Evolutionary conservation across 2,888 invertebrate species (phyloP), one percentile per base, ranked within the genome.

Genomic region (Melinopterus prodromus): DNA sequence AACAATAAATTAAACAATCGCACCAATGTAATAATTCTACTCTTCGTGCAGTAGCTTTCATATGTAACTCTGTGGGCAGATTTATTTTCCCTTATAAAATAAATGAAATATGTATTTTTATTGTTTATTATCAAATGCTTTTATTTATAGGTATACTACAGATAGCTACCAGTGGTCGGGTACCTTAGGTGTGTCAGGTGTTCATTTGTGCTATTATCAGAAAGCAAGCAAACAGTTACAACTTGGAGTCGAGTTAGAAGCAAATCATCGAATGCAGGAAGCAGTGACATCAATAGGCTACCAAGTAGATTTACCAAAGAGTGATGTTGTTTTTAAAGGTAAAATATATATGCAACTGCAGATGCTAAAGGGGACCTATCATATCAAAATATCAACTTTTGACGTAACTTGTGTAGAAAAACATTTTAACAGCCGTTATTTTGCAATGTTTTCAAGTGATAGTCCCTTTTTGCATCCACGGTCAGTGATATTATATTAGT

Each of bases 261-360:
- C 98, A 6, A 98, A 96, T 87, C 93, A 96, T 87, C 92, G 97
- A 86, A 94, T 97, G 89, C 96, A 96, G 90, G 98, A 99, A 89
- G 95, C 97, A 0, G 94, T 95, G 6, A 97, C 97, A 79, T 96
- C 98, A 4, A 92, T 99, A 84, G 98, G 96, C 12, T 99, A 99
- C 90, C 98, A 99, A 90, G 94, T 97, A 83, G 98, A 98, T 89
- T 92, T 99, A 88, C 98, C 98, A 74, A 97, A 97, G 89, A 98
- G 98, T 78, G 98, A 98, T 89, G 93, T 98, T 85, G 93, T 95
- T 77, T 98, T 99, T 89, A 96, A 95, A 94, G 99, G 98, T 98
- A 87, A 86, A 87, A 16, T 78, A 14, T 12, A 70, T 70, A 38
- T 6, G 26, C 26, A 26, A 26, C 26, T 3, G 3, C 26, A 26